Evolutionary conservation across 1,140 invertebrate genomes (phyloP).

Genomic region (Colletes latitarsis): DNA sequence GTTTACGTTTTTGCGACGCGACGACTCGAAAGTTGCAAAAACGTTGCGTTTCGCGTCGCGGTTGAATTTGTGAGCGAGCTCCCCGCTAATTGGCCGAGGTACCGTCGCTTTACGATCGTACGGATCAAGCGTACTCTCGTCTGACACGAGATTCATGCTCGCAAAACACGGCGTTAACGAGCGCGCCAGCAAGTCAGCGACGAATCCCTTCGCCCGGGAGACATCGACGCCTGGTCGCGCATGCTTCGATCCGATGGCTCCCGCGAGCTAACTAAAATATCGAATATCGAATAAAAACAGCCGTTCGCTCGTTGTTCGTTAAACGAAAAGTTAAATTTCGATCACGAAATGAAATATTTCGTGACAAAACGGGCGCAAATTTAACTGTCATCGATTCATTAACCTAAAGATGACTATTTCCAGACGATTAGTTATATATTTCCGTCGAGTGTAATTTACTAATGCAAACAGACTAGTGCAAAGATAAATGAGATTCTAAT

Average conservation of each 20-base stretch:
- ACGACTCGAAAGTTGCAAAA: background rate
- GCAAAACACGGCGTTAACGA: constrained; percentile 50
- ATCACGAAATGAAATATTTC: no score
- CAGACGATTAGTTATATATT: no score
- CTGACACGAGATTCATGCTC: constrained; percentile 38
- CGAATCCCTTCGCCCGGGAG: constrained; percentile 42
- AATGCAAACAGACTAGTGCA: no score
- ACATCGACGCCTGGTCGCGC: constrained; percentile 49
- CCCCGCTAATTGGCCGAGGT: constrained; percentile 16
- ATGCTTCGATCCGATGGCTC: background rate
- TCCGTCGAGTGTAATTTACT: no score
- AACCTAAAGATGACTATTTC: no score
- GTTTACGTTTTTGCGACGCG: constrained; percentile 2
- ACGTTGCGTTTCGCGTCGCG: background rate
- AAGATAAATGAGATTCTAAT: no score
- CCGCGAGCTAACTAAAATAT: background rate
- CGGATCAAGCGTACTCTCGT: constrained; percentile 37
- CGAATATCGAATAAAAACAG: no score
- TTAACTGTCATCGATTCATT: no score
- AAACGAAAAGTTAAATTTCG: no score
- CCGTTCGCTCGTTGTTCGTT: no score
- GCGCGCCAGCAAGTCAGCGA: constrained; percentile 28
- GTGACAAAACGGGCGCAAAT: no score
- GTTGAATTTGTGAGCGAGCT: constrained; percentile 30
- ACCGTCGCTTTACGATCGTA: constrained; percentile 37